Evolutionary conservation across 2,888 invertebrate genomes (phyloP), one percentile per base, ranked within the genome.

Genomic region (Oscheius sp.): DNA sequence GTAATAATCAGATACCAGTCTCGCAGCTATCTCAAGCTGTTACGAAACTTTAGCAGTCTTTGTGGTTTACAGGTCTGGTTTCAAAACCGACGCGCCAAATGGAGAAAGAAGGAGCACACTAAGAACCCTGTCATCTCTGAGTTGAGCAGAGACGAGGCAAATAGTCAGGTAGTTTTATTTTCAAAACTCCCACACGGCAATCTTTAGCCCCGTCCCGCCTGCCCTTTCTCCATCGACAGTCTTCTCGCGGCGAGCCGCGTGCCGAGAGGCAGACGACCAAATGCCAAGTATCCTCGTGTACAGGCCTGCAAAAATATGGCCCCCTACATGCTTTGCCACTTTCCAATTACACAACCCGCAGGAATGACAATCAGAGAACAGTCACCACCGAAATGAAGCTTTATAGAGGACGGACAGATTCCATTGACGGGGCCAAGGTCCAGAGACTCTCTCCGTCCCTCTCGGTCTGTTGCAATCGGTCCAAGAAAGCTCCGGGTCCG

Each of bases 51-150:
- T 42, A 42, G 21, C 21, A 21, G 21, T 21, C 21, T 21, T 0
- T 21, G 21, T 21, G 21, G n/a, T 57, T 71, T 68, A 29, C 93
- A 98, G 97, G 98, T 99, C 79, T 99, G 98, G 98, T 99, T 99
- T 92, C 99, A 99, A 92, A 99, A 99, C 91, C 93, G 99, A 50
- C 92, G 98, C 78, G 99, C 99, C 68, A 99, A 99, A 91, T 99
- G 98, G 96, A 93, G 98, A 79, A 99, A 99, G 92, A 96, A 96
- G 91, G 98, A 99, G 91, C 96, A 83, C 48, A 63, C 65, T n/a
- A 73, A 73, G 42, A 63, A 42, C 0, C 37, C 53, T 1, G 13
- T 10, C 47, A 42, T 9, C 10, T 11, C 13, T 1, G 66, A 66
- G n/a, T 13, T 11, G 10, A n/a, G 58, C 29, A 47, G 57, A 50